Evolutionary conservation across 2,888 invertebrate genomes (phyloP).

Genomic region (Melinopterus prodromus): DNA sequence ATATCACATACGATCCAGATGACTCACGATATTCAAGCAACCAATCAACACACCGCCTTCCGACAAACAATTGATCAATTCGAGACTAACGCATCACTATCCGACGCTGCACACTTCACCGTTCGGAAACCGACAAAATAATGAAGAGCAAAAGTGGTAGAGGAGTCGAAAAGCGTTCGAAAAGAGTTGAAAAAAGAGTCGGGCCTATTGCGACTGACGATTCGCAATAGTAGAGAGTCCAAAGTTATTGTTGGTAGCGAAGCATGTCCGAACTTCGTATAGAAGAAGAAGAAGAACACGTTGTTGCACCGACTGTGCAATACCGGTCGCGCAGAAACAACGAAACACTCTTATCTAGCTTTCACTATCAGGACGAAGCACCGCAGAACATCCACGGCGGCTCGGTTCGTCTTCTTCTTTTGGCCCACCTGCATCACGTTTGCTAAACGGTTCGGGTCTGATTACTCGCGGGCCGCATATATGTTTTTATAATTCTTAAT

Average conservation of each 20-base stretch:
- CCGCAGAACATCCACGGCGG: conserved; percentile 37
- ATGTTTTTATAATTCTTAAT: conserved; percentile 35
- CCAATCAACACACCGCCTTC: conserved; percentile 12
- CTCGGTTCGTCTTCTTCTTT: conserved; percentile 33
- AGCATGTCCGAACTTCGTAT: conserved; percentile 55
- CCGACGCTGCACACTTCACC: conserved; percentile 10
- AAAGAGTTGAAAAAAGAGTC: not conserved
- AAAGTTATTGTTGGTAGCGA: conserved; percentile 59
- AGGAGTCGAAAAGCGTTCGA: not conserved
- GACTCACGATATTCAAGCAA: conserved; percentile 18
- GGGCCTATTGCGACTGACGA: not conserved
- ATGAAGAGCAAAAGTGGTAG: not conserved
- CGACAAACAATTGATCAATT: no score
- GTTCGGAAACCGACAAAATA: conserved; percentile 26
- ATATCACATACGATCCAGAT: conserved; percentile 29
- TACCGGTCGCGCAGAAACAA: conserved; percentile 43
- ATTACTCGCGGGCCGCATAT: conserved; percentile 36
- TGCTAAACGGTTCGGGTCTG: conserved; percentile 35
- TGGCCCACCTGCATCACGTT: not conserved
- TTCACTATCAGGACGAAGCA: conserved; percentile 60
- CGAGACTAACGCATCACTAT: not conserved
- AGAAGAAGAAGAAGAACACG: conserved; percentile 46
- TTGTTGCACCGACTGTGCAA: conserved; percentile 54
- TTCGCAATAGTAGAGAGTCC: conserved; percentile 51
- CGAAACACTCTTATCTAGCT: conserved; percentile 54